Evolutionary conservation across 2,113 vertebrate species (phyloP).

Genomic region (Ochotona curzoniae): DNA sequence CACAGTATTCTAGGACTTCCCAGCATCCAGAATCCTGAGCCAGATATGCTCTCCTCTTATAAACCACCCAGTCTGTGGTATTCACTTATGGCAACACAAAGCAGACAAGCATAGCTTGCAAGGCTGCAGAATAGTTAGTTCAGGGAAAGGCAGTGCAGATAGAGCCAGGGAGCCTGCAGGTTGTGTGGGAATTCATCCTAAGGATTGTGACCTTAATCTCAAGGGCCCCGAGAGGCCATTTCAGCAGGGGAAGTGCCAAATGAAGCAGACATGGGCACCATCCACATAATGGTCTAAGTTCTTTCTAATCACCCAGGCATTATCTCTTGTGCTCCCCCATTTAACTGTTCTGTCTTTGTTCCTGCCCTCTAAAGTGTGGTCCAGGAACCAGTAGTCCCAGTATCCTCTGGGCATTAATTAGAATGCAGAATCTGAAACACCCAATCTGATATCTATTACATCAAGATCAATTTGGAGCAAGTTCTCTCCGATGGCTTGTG

Average conservation of each 20-base stretch:
- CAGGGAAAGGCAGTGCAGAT: background rate
- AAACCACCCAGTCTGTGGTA: too few relatives aligned
- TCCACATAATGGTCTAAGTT: background rate
- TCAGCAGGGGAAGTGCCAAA: background rate
- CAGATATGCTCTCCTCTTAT: too few relatives aligned
- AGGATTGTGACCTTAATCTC: conserved; percentile 19
- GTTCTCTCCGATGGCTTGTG: background rate
- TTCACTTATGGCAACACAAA: too few relatives aligned
- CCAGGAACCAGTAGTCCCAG: background rate
- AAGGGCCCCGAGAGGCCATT: background rate
- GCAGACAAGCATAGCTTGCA: too few relatives aligned
- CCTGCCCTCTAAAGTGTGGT: background rate
- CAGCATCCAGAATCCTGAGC: too few relatives aligned
- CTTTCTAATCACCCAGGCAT: background rate
- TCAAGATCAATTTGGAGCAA: background rate
- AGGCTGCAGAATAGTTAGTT: background rate
- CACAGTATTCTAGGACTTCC: too few relatives aligned
- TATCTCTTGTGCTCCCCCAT: background rate
- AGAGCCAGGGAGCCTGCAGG: background rate
- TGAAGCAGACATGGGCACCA: background rate
- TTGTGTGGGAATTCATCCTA: background rate
- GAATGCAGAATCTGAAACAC: background rate
- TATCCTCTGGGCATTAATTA: background rate
- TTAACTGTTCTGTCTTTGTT: background rate
- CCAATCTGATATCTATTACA: background rate